Percentiles rank a stretch among this genome's conserved stretches.
phyloP scores from a whole-genome alignment of 2,888 invertebrate species.

The Entomobrya multifasciata region DNA sequence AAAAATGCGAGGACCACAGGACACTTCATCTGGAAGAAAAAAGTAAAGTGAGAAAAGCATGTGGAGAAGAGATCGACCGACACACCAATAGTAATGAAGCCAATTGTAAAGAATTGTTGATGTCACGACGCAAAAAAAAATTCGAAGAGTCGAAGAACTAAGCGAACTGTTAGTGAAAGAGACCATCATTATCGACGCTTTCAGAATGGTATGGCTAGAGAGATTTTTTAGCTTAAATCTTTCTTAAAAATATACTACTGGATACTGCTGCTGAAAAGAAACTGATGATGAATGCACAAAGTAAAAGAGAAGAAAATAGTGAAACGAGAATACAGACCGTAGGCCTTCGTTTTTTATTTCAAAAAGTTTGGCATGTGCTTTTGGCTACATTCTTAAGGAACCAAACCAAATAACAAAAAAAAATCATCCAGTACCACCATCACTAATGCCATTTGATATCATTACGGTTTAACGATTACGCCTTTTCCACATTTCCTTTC shows the following conservation, averaged over 20 bases:
- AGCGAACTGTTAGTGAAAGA: no score
- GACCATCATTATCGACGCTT: slow-evolving; percentile 61
- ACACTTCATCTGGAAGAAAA: slow-evolving; percentile 22
- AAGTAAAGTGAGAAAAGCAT: slow-evolving; percentile 32
- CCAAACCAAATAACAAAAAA: slow-evolving; percentile 25
- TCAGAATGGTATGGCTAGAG: no score
- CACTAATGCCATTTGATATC: slow-evolving; percentile 25
- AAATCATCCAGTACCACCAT: slow-evolving; percentile 40
- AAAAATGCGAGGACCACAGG: slow-evolving; percentile 39
- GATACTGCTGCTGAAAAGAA: slow-evolving; percentile 44
- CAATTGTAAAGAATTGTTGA: slow-evolving; percentile 67
- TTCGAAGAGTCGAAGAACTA: not conserved
- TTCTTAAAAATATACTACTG: not conserved
- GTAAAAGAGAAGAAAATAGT: slow-evolving; percentile 39
- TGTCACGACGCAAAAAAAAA: slow-evolving; percentile 50
- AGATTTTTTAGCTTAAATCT: slow-evolving; percentile 15
- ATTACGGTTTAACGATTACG: slow-evolving; percentile 41
- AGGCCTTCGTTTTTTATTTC: not conserved
- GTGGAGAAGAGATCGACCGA: slow-evolving; percentile 12
- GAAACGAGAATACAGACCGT: not conserved
- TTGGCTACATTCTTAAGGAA: not conserved
- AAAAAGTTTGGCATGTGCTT: slow-evolving; percentile 18
- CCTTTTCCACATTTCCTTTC: slow-evolving; percentile 24
- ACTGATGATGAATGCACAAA: slow-evolving; percentile 69
- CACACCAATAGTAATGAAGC: slow-evolving; percentile 60